These are phyloP conservation scores for Ashinkailepas kermadecensis DNA, from an alignment of 2,888 invertebrate species.

Conservation along the genomic window DNA sequence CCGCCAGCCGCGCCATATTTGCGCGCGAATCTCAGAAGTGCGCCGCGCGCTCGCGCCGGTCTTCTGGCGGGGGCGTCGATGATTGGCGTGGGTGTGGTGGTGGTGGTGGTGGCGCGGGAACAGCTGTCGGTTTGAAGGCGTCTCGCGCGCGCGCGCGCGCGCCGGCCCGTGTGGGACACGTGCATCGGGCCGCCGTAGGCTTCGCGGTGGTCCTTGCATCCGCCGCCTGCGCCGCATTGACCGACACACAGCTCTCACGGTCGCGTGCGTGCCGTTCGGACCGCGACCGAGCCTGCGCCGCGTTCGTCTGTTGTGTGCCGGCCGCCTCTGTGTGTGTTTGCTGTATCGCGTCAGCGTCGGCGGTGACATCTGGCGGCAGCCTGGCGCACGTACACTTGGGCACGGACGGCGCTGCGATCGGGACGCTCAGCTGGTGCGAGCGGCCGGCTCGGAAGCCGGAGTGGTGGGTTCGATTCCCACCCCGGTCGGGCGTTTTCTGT, in stretches of 20 bases:
- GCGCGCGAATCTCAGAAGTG: too few species aligned
- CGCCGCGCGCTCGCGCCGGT: too few species aligned
- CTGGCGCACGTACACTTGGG: neutral
- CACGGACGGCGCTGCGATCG: neutral
- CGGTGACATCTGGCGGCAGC: neutral
- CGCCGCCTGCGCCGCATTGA: neutral
- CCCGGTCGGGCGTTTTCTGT: neutral
- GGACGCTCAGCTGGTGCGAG: conserved; percentile 11
- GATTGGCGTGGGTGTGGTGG: neutral
- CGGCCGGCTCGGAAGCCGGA: neutral
- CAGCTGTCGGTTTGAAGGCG: neutral
- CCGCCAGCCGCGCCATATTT: neutral
- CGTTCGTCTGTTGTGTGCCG: neutral
- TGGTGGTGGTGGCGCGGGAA: neutral
- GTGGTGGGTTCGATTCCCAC: conserved; percentile 12
- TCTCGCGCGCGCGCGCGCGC: neutral
- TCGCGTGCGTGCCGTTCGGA: neutral
- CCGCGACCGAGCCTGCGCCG: neutral
- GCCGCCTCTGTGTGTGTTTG: neutral
- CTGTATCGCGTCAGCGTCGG: neutral
- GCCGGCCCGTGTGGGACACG: neutral
- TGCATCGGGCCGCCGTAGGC: neutral
- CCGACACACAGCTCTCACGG: neutral
- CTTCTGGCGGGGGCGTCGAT: too few species aligned
- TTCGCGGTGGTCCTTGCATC: neutral